These are phyloP conservation scores for Novumbra hubbsi DNA, from an alignment of 2,797 vertebrate genomes.

Conservation along the genomic window DNA sequence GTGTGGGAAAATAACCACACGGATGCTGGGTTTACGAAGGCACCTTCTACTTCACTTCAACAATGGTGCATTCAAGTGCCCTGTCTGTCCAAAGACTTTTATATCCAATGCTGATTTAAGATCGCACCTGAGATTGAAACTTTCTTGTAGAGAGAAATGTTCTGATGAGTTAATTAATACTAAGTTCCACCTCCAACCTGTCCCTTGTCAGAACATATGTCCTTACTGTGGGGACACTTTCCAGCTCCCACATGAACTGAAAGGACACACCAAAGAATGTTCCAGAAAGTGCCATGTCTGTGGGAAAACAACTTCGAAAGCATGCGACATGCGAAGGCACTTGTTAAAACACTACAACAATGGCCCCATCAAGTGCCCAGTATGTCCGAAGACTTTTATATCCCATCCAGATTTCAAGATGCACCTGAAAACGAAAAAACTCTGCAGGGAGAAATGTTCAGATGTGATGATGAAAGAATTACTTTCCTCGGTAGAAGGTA, in stretches of 20 bases:
- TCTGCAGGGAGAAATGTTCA: neutral
- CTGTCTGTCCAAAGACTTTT: neutral
- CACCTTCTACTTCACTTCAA: conserved; percentile 3
- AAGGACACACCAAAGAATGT: conserved; percentile 1
- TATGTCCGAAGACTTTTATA: neutral
- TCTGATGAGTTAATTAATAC: neutral
- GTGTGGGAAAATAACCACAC: conserved; percentile 1
- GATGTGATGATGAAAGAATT: conserved; percentile 1
- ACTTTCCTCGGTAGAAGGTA: neutral
- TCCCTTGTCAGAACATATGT: neutral
- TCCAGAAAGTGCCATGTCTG: conserved; percentile 4
- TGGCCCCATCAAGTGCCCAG: neutral
- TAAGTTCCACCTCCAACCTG: neutral
- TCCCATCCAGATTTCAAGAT: conserved; percentile 3
- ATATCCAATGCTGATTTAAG: conserved; percentile 3
- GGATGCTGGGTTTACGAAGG: conserved; percentile 1
- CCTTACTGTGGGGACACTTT: conserved; percentile 1
- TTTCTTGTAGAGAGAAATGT: neutral
- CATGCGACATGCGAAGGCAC: neutral
- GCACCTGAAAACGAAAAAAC: conserved; percentile 1
- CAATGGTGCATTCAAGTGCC: conserved; percentile 1
- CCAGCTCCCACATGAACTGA: neutral
- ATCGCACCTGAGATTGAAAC: neutral
- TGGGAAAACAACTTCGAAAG: conserved; percentile 1
- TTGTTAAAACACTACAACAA: conserved; percentile 2